Evolutionary conservation across 2,797 vertebrate species (phyloP).

Genomic region (Melanogrammus aeglefinus): DNA sequence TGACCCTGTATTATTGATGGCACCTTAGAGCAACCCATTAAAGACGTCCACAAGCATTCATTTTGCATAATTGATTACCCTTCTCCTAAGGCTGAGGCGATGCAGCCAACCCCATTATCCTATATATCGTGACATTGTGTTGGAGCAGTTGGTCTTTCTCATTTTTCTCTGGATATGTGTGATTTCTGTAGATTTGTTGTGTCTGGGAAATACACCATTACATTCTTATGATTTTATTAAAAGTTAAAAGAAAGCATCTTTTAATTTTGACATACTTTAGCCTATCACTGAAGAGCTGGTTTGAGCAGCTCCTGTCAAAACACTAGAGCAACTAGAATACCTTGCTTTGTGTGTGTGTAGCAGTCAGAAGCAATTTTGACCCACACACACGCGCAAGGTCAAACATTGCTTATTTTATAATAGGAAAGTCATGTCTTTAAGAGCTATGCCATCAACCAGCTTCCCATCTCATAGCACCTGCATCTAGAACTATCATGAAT

Average conservation of each 20-base stretch:
- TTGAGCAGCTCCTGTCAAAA: not conserved
- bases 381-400: not conserved
- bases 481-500: constrained; percentile 51
- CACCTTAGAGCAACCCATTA: constrained; percentile 30
- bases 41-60: constrained; percentile 21
- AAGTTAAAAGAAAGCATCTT: not conserved
- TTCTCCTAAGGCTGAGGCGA: constrained; percentile 2
- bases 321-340: not conserved
- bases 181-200: not conserved
- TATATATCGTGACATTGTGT: constrained; percentile 6
- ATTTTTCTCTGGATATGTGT: constrained; percentile 8
- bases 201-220: not conserved
- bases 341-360: not conserved
- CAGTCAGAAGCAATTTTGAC: not conserved
- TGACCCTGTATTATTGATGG: constrained; percentile 33
- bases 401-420: constrained; percentile 33
- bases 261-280: not conserved
- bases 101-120: constrained; percentile 3
- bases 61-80: constrained; percentile 33
- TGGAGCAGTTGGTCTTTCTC: constrained; percentile 35
- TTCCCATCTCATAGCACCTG: constrained; percentile 50
- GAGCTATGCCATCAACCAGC: constrained; percentile 44
- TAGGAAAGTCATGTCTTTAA: constrained; percentile 46
- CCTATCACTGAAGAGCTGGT: not conserved
- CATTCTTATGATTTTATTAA: not conserved